Evolutionary conservation across 2,888 invertebrate genomes (phyloP).

Genomic region (Branchellion lobata): DNA sequence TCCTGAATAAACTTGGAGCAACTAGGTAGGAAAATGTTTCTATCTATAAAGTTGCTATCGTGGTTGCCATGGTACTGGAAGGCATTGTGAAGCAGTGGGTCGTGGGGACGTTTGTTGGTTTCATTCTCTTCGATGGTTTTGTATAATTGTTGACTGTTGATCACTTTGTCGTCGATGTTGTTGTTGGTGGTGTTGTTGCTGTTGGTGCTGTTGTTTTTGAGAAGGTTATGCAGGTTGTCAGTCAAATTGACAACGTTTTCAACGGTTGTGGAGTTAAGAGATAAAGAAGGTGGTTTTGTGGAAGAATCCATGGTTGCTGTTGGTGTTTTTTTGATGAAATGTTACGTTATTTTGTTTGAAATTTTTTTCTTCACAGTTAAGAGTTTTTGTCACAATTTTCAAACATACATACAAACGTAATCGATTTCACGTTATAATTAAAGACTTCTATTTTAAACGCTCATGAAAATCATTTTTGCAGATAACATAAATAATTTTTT

Average conservation of each 20-base stretch:
- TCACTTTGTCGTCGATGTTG: not conserved
- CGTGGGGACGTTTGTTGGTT: not conserved
- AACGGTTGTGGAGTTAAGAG: not conserved
- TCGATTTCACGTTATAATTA: not conserved
- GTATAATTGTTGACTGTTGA: not conserved
- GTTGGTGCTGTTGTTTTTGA: not conserved
- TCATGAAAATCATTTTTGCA: no score
- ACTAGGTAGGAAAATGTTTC: constrained; percentile 93
- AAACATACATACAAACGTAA: not conserved
- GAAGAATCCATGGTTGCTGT: no score
- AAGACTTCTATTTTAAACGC: not conserved
- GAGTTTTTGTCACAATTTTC: not conserved
- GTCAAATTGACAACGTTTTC: not conserved
- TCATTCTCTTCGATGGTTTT: not conserved
- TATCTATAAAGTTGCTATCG: constrained; percentile 93
- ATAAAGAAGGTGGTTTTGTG: not conserved
- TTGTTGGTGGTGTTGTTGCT: not conserved
- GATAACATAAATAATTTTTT: no score
- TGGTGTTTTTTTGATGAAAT: not conserved
- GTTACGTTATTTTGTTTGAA: not conserved
- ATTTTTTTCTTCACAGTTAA: not conserved
- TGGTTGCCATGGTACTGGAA: constrained; percentile 81
- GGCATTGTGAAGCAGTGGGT: not conserved
- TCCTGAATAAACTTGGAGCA: constrained; percentile 98
- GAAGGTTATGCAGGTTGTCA: not conserved